phyloP scores from a whole-genome alignment of 2,888 invertebrate species.

The Seladonia tumulorum region DNA sequence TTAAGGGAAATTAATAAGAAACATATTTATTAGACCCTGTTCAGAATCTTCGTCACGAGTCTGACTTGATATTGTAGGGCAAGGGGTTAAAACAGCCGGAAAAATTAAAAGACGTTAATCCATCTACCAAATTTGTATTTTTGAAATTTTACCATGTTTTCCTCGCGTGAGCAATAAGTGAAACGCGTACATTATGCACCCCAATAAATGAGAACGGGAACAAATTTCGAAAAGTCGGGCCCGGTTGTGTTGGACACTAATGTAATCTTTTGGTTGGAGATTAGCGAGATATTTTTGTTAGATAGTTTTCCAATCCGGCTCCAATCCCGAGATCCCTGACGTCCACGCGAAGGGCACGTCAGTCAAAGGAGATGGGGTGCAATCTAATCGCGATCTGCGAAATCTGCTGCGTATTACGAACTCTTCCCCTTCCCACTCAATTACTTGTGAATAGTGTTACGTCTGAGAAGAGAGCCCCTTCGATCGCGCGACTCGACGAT shows the following conservation, averaged over 20 bases:
- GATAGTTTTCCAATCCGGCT: neutral
- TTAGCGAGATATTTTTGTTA: constrained; percentile 1
- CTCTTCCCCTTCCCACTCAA: constrained; percentile 11
- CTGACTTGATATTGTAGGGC: too few species aligned
- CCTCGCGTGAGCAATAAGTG: too few species aligned
- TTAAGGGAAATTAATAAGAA: too few species aligned
- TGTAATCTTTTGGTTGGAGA: neutral
- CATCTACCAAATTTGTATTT: too few species aligned
- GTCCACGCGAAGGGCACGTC: neutral
- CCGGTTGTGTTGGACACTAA: neutral
- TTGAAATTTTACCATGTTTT: too few species aligned
- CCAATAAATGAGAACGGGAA: neutral
- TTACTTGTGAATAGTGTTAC: constrained; percentile 50
- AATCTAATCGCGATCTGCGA: constrained; percentile 31
- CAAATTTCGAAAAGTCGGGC: neutral
- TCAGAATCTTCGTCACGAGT: too few species aligned
- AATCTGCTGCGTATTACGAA: constrained; percentile 23
- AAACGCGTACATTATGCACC: neutral
- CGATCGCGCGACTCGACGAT: constrained; percentile 52
- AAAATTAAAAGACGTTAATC: too few species aligned
- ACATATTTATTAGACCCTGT: too few species aligned
- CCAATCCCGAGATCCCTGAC: neutral
- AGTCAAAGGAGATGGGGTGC: neutral
- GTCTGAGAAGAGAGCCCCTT: constrained; percentile 30
- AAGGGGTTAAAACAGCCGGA: too few species aligned